Base-by-base conservation (phyloP, 2,113 vertebrate species). In the Dipodomys merriami region DNA sequence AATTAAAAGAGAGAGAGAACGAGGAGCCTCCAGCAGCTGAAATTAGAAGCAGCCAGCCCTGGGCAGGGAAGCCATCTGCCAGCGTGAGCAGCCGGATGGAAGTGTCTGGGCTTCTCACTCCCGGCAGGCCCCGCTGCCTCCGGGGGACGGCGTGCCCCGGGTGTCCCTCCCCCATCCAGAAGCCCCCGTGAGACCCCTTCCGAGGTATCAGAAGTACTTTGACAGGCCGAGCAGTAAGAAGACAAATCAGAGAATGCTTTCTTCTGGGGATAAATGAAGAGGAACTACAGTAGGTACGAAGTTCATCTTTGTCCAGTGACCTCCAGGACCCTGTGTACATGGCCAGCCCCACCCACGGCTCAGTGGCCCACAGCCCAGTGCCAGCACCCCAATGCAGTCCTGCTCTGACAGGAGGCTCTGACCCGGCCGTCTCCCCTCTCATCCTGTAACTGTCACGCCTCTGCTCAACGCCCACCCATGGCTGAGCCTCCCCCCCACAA, bases 1-100 rank as follows among this genome's bases (percentile, higher is more conserved):
- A 12, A 77, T 71, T 2, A 72, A 46, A 96, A 91, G 83, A 88
- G 64, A 91, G 90, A 67, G 94, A 23, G 79, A 0, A 7, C 13
- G 77, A 0, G 73, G 44, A 96, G 93, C 25, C 89, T 74, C 95
- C 3, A 65, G 60, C 35, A 95, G 92, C 95, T 60, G 64, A 95
- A 96, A 96, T 97, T 96, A 97, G 97, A 27, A 95, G 94, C 96
- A 83, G 93, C 88, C 84, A 89, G 57, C 78, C 86, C 95, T 5
- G 68, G 91, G 95, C 93, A 67, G 79, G 90, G 94, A 83, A 91
- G 92, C 97, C 97, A 96, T 97, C 98, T 97, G 97, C 79, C 46
- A 2, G 39, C 60, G 5, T 0, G 71, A 2, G 78, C 49, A 0
- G 10, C 91, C 1, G 67, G 4, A 2, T 1, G 8, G 39, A 83